These are phyloP conservation scores for Pycnonotus jocosus DNA, from an alignment of 2,113 vertebrate genomes.

Conservation along the genomic window DNA sequence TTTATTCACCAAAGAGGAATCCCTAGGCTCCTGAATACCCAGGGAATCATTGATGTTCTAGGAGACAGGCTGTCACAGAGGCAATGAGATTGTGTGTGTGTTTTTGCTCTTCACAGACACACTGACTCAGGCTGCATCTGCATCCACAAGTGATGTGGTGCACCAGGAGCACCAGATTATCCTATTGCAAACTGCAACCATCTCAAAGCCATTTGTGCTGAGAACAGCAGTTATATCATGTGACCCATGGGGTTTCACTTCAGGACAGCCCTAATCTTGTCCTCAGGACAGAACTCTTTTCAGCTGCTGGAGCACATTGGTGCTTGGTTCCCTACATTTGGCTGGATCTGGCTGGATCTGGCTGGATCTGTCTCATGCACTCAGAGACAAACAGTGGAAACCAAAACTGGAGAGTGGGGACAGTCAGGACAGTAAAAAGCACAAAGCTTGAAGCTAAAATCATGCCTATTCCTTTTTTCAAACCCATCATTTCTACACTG, in stretches of 20 bases:
- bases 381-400: background rate
- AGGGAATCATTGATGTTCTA: background rate
- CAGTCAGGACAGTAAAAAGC: background rate
- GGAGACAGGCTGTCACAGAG: background rate
- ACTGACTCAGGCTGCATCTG: background rate
- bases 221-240: background rate
- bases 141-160: background rate
- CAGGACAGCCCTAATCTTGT: background rate
- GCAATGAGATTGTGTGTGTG: background rate
- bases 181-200: background rate
- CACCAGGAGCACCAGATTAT: background rate
- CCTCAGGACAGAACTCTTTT: background rate
- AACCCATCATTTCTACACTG: background rate
- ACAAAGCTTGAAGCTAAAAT: background rate
- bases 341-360: background rate
- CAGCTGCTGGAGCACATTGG: background rate
- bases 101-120: background rate
- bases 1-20: background rate
- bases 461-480: background rate
- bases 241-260: background rate
- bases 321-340: background rate
- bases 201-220: background rate
- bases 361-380: background rate
- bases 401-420: background rate
- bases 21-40: background rate